Conservation (phyloP, 2,113 vertebrate species). For the Zapornia atra region DNA sequence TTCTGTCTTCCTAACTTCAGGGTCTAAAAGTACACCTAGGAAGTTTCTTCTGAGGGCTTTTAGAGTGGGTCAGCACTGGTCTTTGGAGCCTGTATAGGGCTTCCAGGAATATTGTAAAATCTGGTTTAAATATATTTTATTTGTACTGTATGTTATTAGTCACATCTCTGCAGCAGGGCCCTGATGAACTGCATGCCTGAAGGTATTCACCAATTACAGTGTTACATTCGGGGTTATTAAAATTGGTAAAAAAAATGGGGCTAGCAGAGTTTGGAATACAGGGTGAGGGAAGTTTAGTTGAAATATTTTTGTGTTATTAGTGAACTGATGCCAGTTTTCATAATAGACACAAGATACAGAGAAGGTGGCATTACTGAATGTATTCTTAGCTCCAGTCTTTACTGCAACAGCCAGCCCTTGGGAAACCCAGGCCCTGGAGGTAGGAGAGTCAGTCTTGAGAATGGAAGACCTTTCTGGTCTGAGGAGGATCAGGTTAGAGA, state of each 20-base stretch:
- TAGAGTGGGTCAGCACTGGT: not conserved
- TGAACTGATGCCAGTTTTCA: not conserved
- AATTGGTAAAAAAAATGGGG: not conserved
- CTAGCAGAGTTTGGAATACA: not conserved
- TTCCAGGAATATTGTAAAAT: not conserved
- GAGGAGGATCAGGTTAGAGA: too few relatives aligned
- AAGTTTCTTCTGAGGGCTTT: not conserved
- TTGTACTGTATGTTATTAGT: not conserved
- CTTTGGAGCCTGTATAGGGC: not conserved
- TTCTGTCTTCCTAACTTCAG: not conserved
- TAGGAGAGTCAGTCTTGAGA: too few relatives aligned
- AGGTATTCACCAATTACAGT: not conserved
- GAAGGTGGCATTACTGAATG: too few relatives aligned
- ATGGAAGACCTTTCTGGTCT: too few relatives aligned
- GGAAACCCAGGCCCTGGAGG: too few relatives aligned
- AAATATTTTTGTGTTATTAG: not conserved
- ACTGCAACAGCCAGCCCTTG: too few relatives aligned
- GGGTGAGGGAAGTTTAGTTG: too few relatives aligned
- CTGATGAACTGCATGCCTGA: not conserved
- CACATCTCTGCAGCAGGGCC: not conserved
- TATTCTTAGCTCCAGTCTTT: too few relatives aligned
- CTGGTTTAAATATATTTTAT: not conserved
- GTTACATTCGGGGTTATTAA: not conserved
- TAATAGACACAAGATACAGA: too few relatives aligned
- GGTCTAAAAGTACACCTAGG: rapidly evolving